Evolutionary conservation across 2,888 invertebrate species (phyloP), one percentile per base, ranked within the genome.

Genomic region (Podotricha telesiphe): DNA sequence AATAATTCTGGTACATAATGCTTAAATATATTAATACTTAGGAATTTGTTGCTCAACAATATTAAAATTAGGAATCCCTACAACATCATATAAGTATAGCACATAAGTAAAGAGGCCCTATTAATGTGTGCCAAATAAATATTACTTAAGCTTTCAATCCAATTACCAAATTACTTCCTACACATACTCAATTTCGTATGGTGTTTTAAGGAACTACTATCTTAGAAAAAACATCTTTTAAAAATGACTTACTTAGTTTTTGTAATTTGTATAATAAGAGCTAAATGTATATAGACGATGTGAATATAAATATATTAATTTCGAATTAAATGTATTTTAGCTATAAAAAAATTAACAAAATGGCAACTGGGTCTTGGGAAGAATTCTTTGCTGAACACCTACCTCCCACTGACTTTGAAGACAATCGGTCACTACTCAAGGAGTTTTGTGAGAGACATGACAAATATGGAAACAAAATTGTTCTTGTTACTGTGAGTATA

Each of bases 331-430:
- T 20, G 22, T 37, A 50, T 28, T 51, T 19, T 51, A 66, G 59
- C 28, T 63, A 19, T 34, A 40, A 58, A 56, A 20, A 37, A 50
- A 20, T 56, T 56, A 48, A 59, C 48, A 79, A 51, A 28, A 81
- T 80, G 79, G 77, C 79, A 85, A 79, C 82, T 69, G 88, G 94
- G 74, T 94, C 95, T 73, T 97, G 97, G 97, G 96, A 97, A 91
- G 96, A 97, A 80, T 97, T 97, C 91, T 97, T 96, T 83, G 95
- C 95, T 8, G 94, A 95, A 70, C 96, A 96, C 86, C 93, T 96
- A 74, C 95, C 96, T 34, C 97, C 98, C 17, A 94, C 94, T 7
- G 96, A 97, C 91, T 96, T 96, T 79, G 95, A 96, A 80, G 95
- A 96, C 81, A 96, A 95, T 84, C 94, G 96, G 76, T 94, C 94